Evolutionary conservation across 2,113 vertebrate genomes (phyloP).

Genomic region (Trogon surrucura): DNA sequence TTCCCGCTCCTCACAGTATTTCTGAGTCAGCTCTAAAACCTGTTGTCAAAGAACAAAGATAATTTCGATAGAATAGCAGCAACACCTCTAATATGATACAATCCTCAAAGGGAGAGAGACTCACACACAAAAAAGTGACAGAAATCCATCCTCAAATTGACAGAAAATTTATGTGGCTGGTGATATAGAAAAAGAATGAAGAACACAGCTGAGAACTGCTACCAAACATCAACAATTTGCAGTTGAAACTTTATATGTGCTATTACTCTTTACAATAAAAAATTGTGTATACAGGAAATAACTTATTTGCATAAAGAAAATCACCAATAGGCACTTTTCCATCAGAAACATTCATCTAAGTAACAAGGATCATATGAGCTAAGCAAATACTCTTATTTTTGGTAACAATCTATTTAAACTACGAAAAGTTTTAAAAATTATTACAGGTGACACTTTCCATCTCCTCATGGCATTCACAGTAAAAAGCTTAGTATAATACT

Average conservation of each 20-base stretch:
- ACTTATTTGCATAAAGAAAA: neutral
- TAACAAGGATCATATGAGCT: neutral
- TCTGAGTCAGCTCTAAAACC: conserved; percentile 76
- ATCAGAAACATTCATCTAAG: neutral
- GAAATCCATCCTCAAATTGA: neutral
- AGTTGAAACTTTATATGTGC: neutral
- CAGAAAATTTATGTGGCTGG: neutral
- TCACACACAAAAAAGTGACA: neutral
- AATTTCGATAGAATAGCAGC: neutral
- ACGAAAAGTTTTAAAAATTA: neutral
- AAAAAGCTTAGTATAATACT: neutral
- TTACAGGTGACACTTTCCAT: neutral
- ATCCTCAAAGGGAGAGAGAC: neutral
- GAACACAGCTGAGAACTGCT: neutral
- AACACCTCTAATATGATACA: neutral
- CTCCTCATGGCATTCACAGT: neutral
- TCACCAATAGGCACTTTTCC: neutral
- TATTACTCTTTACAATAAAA: neutral
- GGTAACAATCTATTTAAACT: neutral
- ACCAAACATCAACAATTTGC: neutral
- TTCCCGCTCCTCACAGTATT: conserved; percentile 75
- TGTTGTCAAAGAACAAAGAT: neutral
- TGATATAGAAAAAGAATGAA: neutral
- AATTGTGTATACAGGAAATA: neutral
- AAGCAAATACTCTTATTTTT: neutral